These are phyloP conservation scores for Ctenomys sociabilis DNA, from an alignment of 2,113 vertebrate species.

Conservation along the genomic window DNA sequence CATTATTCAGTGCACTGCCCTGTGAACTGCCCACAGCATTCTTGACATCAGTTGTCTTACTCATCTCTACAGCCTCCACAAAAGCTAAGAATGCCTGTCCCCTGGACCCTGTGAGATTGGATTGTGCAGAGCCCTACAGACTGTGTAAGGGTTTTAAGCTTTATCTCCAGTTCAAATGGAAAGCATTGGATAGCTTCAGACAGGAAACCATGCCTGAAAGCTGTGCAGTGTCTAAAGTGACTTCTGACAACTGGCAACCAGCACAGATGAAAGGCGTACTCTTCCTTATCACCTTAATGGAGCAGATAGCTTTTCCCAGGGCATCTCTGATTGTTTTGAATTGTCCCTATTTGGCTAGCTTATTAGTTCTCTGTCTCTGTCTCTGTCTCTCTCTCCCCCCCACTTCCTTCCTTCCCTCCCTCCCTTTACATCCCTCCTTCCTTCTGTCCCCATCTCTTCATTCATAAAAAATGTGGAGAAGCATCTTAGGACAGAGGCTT, in stretches of 20 bases:
- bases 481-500: not conserved
- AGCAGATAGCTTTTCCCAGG: not conserved
- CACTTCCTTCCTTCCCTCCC: not conserved
- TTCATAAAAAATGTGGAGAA: not conserved
- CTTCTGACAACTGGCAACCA: not conserved
- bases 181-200: not conserved
- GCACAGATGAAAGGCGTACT: not conserved
- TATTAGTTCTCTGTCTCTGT: not conserved
- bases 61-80: not conserved
- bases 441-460: not conserved
- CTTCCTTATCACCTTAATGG: not conserved
- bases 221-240: not conserved
- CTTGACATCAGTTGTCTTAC: not conserved
- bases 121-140: not conserved
- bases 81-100: not conserved
- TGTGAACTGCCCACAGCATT: not conserved
- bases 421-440: not conserved
- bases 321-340: too few relatives aligned
- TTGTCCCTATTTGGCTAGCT: not conserved
- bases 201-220: not conserved
- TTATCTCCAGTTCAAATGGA: not conserved
- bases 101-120: not conserved
- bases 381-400: accelerated
- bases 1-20: not conserved
- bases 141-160: not conserved